Evolutionary conservation across 1,140 invertebrate genomes (phyloP), one percentile per base, ranked within the genome.

Genomic region (Trichonephila clavipes): DNA sequence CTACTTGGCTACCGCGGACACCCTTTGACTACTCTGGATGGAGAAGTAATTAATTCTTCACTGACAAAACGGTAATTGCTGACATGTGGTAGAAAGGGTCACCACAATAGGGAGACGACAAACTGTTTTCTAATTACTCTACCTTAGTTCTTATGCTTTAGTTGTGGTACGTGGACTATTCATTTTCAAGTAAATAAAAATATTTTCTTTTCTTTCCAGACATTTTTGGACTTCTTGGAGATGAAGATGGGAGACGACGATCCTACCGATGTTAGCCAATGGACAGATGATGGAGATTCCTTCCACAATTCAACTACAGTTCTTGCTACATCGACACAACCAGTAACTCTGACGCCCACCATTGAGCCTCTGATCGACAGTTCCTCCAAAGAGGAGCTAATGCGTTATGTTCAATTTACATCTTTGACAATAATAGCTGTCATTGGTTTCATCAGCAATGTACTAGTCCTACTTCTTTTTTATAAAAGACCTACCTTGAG

Each of bases 381-480:
- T 90, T 64, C 85, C 40, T 28, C 83, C 5, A 28, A 66, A 0
- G n/a, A 51, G 6, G 85, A 88, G 14, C n/a, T 94, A 18, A 14
- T 90, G 6, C 87, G 82, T 40, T 94, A 94, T 34, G 28, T 86
- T 24, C 87, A 94, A 7, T 34, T 94, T 8, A 21, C 81, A 34
- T 83, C 66, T n/a, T 93, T 95, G 18, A 85, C 95, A 19, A 81
- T 95, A 72, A 94, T 96, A 66, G 95, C 95, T 82, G 92, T 95
- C 12, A 94, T 95, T 82, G 96, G 96, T 64, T 95, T 96, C 14
- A 95, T 96, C 18, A 96, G 96, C 94, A 97, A 97, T 95, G 95
- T 96, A 10, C 95, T 97, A 64, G 96, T 97, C 18, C 95, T 97
- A 72, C 95, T 97, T 61, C 96, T 97, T 18, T 97, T 97, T 95